These are phyloP conservation scores for Ditula angustiorana DNA, from an alignment of 2,888 invertebrate genomes.

Conservation along the genomic window DNA sequence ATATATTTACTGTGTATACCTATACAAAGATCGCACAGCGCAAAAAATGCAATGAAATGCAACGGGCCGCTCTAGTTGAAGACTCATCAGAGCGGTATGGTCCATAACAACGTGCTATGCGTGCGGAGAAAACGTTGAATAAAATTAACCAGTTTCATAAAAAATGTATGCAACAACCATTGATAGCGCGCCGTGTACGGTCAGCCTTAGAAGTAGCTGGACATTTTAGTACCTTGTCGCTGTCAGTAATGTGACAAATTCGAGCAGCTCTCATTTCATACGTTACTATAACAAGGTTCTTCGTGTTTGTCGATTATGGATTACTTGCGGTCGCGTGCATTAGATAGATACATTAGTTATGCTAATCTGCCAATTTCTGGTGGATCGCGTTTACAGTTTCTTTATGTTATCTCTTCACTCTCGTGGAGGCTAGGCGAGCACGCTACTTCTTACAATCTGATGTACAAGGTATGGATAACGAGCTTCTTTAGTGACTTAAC, in stretches of 20 bases:
- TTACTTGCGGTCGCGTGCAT: conserved; percentile 29
- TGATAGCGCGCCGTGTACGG: too few relatives aligned
- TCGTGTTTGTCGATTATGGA: conserved; percentile 32
- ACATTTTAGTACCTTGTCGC: too few relatives aligned
- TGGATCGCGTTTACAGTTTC: conserved; percentile 14
- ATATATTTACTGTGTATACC: too few relatives aligned
- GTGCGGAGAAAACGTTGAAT: conserved; percentile 35
- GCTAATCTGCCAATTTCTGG: conserved; percentile 27
- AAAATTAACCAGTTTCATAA: conserved; percentile 27
- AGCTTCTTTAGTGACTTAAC: too few relatives aligned
- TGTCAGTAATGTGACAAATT: too few relatives aligned
- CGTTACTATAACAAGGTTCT: too few relatives aligned
- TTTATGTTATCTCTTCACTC: conserved; percentile 5
- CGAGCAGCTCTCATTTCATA: too few relatives aligned
- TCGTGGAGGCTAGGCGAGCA: not conserved
- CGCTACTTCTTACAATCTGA: too few relatives aligned
- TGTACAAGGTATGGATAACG: too few relatives aligned
- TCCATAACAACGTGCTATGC: conserved; percentile 32
- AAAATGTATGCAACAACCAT: conserved; percentile 28
- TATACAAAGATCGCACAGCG: not conserved
- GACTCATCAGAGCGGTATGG: conserved; percentile 33
- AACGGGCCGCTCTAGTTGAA: conserved; percentile 36
- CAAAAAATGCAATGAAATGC: conserved; percentile 26
- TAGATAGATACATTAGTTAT: conserved; percentile 17
- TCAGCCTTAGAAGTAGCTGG: too few relatives aligned